A percentile compares a stretch with the other conserved stretches of the same genome.
phyloP scores from a whole-genome alignment of 2,888 invertebrate genomes.

The Helicoverpa assulta region DNA sequence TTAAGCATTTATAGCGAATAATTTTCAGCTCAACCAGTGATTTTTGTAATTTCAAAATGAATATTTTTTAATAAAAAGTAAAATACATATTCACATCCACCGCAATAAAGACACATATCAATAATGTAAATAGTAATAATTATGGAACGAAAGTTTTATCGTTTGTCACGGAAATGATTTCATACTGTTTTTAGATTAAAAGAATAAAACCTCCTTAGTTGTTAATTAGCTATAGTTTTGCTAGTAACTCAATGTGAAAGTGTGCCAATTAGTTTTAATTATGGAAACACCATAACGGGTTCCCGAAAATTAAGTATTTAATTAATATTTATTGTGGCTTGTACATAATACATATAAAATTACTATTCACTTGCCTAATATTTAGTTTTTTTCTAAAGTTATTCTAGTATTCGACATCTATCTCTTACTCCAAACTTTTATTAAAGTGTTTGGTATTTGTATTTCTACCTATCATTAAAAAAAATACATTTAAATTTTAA shows the following conservation, averaged over 20 bases:
- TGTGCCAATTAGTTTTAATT: slow-evolving; percentile 87
- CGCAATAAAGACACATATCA: slow-evolving; percentile 86
- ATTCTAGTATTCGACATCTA: slow-evolving; percentile 60
- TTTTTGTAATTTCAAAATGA: slow-evolving; percentile 59
- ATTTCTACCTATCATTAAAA: slow-evolving; percentile 14
- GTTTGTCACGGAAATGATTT: slow-evolving; percentile 43
- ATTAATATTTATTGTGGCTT: slow-evolving; percentile 82
- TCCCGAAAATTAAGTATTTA: slow-evolving; percentile 79
- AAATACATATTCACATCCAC: slow-evolving; percentile 71
- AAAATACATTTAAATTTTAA: slow-evolving; percentile 31
- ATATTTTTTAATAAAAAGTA: slow-evolving; percentile 65
- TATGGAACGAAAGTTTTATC: slow-evolving; percentile 43
- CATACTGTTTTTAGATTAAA: slow-evolving; percentile 51
- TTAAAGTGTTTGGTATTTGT: slow-evolving; percentile 13
- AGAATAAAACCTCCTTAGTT: slow-evolving; percentile 81
- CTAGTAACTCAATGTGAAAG: slow-evolving; percentile 89
- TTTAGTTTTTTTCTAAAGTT: slow-evolving; percentile 65
- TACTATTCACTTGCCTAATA: slow-evolving; percentile 68
- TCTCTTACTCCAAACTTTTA: slow-evolving; percentile 58
- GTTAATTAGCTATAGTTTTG: slow-evolving; percentile 84
- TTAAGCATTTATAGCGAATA: slow-evolving; percentile 83
- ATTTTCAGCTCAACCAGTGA: slow-evolving; percentile 67
- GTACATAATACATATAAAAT: slow-evolving; percentile 76
- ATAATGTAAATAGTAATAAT: slow-evolving; percentile 72
- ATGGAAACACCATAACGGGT: slow-evolving; percentile 69